Percentiles rank a stretch among this genome's conserved stretches.
Evolutionary conservation across 2,888 invertebrate genomes (phyloP).

Genomic region (Erpobdella octoculata): DNA sequence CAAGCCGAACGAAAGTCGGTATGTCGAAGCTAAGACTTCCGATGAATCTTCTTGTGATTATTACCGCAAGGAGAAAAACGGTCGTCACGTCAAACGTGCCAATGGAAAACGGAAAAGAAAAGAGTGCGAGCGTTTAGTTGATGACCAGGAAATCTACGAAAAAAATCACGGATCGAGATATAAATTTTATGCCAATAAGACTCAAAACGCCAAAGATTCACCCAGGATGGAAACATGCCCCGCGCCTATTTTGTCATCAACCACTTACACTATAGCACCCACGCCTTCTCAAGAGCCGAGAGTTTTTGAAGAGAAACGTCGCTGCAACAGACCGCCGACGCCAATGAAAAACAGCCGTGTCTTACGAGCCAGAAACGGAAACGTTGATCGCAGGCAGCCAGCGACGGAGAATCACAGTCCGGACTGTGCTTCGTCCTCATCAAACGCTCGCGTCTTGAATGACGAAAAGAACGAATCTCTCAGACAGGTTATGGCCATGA

Average conservation of each 20-base stretch:
- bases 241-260: neutral
- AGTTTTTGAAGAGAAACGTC: neutral
- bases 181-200: neutral
- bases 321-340: neutral
- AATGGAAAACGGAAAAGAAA: too few relatives aligned
- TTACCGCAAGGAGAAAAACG: too few relatives aligned
- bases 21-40: too few relatives aligned
- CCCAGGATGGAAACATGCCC: neutral
- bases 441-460: neutral
- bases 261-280: neutral
- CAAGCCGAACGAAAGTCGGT: too few relatives aligned
- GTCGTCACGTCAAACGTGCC: too few relatives aligned
- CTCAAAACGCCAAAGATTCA: constrained; percentile 7
- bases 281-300: too few relatives aligned
- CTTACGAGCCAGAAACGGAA: neutral
- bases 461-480: neutral
- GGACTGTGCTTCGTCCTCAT: too few relatives aligned
- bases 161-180: neutral
- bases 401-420: neutral
- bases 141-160: neutral
- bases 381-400: neutral
- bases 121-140: too few relatives aligned
- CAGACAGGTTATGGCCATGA: neutral
- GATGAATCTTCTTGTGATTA: too few relatives aligned
- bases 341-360: neutral